Conservation (phyloP, 2,797 vertebrate genomes). For the Coregonus sp. region DNA sequence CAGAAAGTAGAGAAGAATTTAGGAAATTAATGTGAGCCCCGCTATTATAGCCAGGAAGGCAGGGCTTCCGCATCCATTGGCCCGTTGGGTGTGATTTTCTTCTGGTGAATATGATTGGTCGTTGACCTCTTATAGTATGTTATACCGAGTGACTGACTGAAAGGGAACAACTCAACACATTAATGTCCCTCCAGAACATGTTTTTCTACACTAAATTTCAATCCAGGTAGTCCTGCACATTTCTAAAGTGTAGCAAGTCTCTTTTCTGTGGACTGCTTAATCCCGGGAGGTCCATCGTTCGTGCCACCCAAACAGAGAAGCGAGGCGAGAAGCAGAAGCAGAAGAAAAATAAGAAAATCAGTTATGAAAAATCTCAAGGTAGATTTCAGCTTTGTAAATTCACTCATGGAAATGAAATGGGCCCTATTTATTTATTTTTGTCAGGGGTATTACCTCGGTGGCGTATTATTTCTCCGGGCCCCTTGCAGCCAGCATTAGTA, state of each 20-base stretch:
- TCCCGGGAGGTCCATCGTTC: not conserved
- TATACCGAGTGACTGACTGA: too few relatives aligned
- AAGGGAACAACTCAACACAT: too few relatives aligned
- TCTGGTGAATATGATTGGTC: too few relatives aligned
- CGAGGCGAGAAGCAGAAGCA: not conserved
- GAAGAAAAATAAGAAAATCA: constrained; percentile 1
- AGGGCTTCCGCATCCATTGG: too few relatives aligned
- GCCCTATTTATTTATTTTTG: constrained; percentile 67
- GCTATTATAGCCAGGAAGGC: too few relatives aligned
- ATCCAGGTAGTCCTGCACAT: not conserved
- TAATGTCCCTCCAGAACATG: too few relatives aligned
- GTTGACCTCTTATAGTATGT: too few relatives aligned
- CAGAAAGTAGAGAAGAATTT: too few relatives aligned
- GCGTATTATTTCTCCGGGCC: constrained; percentile 68
- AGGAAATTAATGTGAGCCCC: too few relatives aligned
- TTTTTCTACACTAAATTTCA: too few relatives aligned
- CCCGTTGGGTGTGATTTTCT: too few relatives aligned
- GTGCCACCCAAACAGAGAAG: not conserved
- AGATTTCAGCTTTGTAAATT: constrained; percentile 54
- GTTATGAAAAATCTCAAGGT: constrained; percentile 31
- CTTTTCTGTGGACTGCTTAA: not conserved
- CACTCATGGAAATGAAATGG: constrained; percentile 65
- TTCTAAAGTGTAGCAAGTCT: not conserved
- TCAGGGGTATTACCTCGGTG: constrained; percentile 63
- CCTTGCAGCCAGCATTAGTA: constrained; percentile 72